These are phyloP conservation scores for Cynopterus brachyotis DNA, from an alignment of 2,113 vertebrate genomes.

Conservation along the genomic window DNA sequence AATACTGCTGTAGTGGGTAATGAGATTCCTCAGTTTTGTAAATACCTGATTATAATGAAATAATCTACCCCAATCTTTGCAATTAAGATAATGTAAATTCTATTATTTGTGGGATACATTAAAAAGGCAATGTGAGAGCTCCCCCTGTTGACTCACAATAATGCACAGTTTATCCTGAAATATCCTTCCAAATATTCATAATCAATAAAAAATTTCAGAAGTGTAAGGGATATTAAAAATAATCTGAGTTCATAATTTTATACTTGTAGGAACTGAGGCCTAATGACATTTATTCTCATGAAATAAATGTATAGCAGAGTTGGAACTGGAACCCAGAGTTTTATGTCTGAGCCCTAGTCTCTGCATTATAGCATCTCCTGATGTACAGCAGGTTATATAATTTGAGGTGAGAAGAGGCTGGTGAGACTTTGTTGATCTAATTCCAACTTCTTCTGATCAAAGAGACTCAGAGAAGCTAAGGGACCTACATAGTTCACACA, in stretches of 20 bases:
- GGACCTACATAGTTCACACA: neutral
- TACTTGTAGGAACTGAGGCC: neutral
- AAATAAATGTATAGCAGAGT: neutral
- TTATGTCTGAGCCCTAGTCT: neutral
- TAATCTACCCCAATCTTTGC: constrained; percentile 42
- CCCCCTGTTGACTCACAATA: constrained; percentile 69
- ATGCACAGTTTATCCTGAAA: constrained; percentile 26
- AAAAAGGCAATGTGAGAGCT: constrained; percentile 75
- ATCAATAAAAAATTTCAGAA: constrained; percentile 1
- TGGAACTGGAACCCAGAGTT: neutral
- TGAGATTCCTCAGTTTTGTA: constrained; percentile 30
- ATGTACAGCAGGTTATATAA: neutral
- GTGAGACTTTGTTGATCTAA: neutral
- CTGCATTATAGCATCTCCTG: neutral
- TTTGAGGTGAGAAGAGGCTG: neutral
- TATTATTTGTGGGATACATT: constrained; percentile 45
- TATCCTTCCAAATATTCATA: neutral
- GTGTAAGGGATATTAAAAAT: neutral
- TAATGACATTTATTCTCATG: neutral
- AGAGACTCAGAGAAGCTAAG: neutral
- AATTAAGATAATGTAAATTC: constrained; percentile 55
- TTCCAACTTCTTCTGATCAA: neutral
- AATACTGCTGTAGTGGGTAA: neutral
- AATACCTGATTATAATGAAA: constrained; percentile 40
- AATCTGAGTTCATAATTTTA: neutral